A percentile compares a stretch with the other conserved stretches of the same genome.
These are phyloP conservation scores for Anas flavirostris DNA, from an alignment of 2,797 vertebrate genomes.

Conservation along the genomic window DNA sequence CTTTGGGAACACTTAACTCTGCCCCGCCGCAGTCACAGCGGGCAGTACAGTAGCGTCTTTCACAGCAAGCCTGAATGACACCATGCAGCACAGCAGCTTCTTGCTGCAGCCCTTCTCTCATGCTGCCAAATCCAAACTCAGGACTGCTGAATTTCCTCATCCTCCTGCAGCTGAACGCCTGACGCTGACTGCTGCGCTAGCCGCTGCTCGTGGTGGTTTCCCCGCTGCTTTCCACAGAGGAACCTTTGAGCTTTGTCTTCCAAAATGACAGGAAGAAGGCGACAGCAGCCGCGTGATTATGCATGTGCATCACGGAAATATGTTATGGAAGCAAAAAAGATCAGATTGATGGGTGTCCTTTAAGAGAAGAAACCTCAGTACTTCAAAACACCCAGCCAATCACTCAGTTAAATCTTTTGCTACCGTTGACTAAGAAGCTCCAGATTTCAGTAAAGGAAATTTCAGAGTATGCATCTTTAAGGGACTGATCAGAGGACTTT, in stretches of 20 bases:
- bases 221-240: not conserved
- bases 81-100: not conserved
- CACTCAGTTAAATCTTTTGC: not conserved
- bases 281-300: accelerated
- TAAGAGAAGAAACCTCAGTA: not conserved
- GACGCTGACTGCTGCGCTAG: accelerated
- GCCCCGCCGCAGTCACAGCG: not conserved
- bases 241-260: not conserved
- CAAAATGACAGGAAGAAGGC: not conserved
- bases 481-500: not conserved
- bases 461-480: not conserved
- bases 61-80: not conserved
- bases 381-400: not conserved
- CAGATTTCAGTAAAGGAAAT: not conserved
- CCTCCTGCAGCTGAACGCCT: not conserved
- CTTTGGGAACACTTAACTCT: too few relatives aligned
- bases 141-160: not conserved
- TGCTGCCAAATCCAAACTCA: not conserved
- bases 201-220: not conserved
- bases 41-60: not conserved
- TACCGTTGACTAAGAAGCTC: not conserved
- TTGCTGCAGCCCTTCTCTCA: not conserved
- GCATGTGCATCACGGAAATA: accelerated
- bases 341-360: accelerated
- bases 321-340: not conserved